Base-by-base conservation (phyloP, 2,888 invertebrate genomes). In the Autographa pulchrina region DNA sequence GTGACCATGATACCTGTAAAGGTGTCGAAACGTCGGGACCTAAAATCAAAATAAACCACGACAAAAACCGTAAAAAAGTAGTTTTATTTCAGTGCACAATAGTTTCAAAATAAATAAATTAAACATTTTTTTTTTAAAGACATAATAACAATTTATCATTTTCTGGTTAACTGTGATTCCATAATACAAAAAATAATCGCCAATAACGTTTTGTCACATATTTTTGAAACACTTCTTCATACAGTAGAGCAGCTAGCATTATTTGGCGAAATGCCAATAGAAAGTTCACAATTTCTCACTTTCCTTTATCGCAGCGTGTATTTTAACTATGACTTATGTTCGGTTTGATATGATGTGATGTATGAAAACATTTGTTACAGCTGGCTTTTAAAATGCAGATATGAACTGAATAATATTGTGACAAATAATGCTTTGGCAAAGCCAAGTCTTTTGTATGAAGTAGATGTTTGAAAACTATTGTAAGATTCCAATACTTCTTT, bases 261-360 rank as follows among this genome's bases (percentile, higher is more conserved):
- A 56, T 4, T 13, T 56, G 54, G 54, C 54, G 11, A 3, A 20
- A 13, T 5, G 54, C 54, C 54, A 56, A 20, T 56, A 56, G 54
- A 56, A 56, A 56, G 54, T 56, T 56, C 20, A 13, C 20, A 56
- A 20, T 13, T 56, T 20, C 25, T 56, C 54, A 56, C 54, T 56
- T 56, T 56, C 54, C 11, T 56, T 56, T 13, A 56, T 56, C 54
- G 25, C 48, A n/a, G 48, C 43, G 5, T 43, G n/a, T 16, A n/a
- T n/a, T n/a, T 48, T 48, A 48, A n/a, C n/a, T 48, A 48, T n/a
- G 48, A 48, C 48, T 48, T 48, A 48, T 48, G 48, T n/a, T 48
- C n/a, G 0, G 48, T 48, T n/a, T n/a, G 48, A 48, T 48, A 8
- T 8, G n/a, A n/a, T n/a, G 48, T n/a, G 48, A 48, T n/a, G 48